Base-by-base conservation (phyloP, 2,113 vertebrate species). In the Perccottus glenii region DNA sequence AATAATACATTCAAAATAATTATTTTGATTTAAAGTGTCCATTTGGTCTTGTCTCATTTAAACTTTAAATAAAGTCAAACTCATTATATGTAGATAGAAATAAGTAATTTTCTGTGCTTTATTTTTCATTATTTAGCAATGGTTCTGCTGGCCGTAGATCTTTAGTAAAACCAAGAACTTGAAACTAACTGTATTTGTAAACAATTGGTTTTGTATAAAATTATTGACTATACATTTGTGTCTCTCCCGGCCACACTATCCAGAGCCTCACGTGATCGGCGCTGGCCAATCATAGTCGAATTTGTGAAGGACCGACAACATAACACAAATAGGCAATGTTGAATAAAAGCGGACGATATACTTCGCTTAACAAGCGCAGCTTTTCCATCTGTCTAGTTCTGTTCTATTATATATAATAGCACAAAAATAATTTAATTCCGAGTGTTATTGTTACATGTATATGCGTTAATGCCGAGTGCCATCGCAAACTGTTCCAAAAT, bases 261-360 rank as follows among this genome's bases (percentile, higher is more conserved):
- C 46, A 11, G 11, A 10, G 1, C 4, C 6, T 65, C 88, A 58
- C 67, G 55, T 90, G 87, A 82, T 48, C 8, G 1, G 1, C 0
- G 2, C 15, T 56, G 67, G 14, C 88, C 88, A 88, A 88, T 92
- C 63, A 67, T 38, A 68, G 42, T 6, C 2, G 11, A 66, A 14
- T 3, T 11, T 47, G 52, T 5, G n/a, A 19, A 55, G 27, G 6
- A 42, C 62, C 11, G 6, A 67, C 57, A 67, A 67, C 58, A 67
- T 42, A 52, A 38, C 59, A 64, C 56, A 73, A 51, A 56, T 19
- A 27, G 19, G 35, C 45, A 9, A 27, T 27, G 19, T 42, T 27
- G 11, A 45, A 74, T 12, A 9, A 14, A 40, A 51, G 60, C 46
- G 32, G 51, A 35, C 19, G 2, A 33, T 14, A 46, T 14, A 5